A percentile compares a stretch with the other conserved stretches of the same genome.
These are phyloP conservation scores for Rhabdomys dilectus DNA, from an alignment of 2,113 vertebrate species.

Conservation along the genomic window DNA sequence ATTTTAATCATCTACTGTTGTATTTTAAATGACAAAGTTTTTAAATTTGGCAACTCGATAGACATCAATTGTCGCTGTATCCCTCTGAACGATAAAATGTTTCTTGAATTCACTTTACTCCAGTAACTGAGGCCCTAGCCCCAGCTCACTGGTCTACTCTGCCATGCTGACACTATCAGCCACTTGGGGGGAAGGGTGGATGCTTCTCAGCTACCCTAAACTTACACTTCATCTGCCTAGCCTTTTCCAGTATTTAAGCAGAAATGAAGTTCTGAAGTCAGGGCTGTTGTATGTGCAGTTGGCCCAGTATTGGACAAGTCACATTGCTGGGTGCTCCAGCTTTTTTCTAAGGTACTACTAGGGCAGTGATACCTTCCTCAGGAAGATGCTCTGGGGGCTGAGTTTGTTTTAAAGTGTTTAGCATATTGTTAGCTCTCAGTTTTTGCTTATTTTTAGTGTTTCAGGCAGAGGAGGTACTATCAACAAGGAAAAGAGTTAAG, in stretches of 20 bases:
- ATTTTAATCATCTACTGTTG: background rate
- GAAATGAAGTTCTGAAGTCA: background rate
- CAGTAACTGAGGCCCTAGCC: background rate
- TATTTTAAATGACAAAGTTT: conserved; percentile 44
- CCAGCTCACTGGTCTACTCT: conserved; percentile 1
- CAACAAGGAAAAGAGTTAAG: background rate
- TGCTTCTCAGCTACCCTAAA: background rate
- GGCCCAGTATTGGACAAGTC: background rate
- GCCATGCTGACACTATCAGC: conserved; percentile 52
- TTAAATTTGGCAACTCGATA: conserved; percentile 33
- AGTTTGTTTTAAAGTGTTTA: background rate
- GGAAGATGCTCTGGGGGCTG: background rate
- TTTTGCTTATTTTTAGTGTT: background rate
- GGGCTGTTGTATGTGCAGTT: background rate
- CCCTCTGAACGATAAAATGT: background rate
- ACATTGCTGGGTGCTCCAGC: background rate
- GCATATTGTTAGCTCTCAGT: background rate
- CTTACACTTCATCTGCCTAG: background rate
- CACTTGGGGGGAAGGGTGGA: no score
- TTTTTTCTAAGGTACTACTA: background rate
- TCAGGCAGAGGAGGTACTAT: background rate
- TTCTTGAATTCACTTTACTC: conserved; percentile 3
- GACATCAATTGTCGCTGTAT: background rate
- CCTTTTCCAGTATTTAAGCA: background rate
- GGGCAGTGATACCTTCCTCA: background rate